Base-by-base conservation (phyloP, 1,140 invertebrate species). In the Neodiprion virginianus region DNA sequence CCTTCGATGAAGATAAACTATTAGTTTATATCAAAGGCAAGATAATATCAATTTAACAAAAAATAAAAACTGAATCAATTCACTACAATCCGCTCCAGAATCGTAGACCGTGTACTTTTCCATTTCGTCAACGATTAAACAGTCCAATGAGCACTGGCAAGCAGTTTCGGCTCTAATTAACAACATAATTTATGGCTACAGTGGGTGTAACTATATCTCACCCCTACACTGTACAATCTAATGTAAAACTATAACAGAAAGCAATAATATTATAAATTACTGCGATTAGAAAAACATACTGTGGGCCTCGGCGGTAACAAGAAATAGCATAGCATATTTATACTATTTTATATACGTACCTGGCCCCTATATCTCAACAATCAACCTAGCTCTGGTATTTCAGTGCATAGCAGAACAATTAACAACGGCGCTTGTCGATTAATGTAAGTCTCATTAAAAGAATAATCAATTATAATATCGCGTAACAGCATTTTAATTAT, bases 101-200 rank as follows among this genome's bases (percentile, higher is more conserved):
- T 83, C 80, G 79, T 82, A 85, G 79, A 83, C 82, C 82, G 73
- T 84, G 78, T 83, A 82, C 82, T 81, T 79, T 73, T 83, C 81
- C 81, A 79, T 85, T 79, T 84, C 82, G 82, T 84, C 82, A 84
- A 82, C 81, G 79, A 80, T 83, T 83, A 83, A 83, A 83, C 81
- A 75, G 79, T 76, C 80, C 77, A 79, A 70, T 77, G 72, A 78
- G 76, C 82, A 72, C 53, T 61, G 5, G 53, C 53, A 61, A 78
- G 76, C 61, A 76, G 76, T 76, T 74, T 75, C 23, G 67, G 40
- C 67, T 69, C 17, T 21, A 12, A 76, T 75, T 78, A 48, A 75
- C 69, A 81, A 79, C 76, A 71, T 68, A 71, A 65, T 61, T 68
- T 79, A 76, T 23, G 53, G 53, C 53, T 61, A 72, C 69, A 71